Evolutionary conservation across 2,113 vertebrate genomes (phyloP).

Genomic region (Aldabrachelys gigantea): DNA sequence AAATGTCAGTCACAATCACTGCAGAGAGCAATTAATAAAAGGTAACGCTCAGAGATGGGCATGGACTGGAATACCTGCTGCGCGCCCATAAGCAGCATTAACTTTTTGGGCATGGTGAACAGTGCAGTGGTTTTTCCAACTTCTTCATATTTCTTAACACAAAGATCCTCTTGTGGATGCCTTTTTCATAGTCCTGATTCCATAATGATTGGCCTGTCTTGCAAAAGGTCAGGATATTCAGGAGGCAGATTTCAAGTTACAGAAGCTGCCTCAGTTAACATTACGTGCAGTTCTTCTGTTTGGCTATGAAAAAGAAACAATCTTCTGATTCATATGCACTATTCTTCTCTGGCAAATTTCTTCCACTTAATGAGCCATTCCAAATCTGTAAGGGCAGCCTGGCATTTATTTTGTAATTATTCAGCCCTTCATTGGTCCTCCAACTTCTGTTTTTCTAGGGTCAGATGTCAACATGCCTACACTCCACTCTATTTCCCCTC

Average conservation of each 20-base stretch:
- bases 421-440: not conserved
- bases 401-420: not conserved
- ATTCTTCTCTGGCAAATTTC: not conserved
- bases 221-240: not conserved
- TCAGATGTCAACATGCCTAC: not conserved
- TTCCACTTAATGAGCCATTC: not conserved
- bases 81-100: not conserved
- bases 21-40: not conserved
- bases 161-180: not conserved
- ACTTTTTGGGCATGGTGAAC: not conserved
- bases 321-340: not conserved
- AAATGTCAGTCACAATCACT: not conserved
- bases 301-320: not conserved
- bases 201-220: not conserved
- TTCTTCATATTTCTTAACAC: not conserved
- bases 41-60: not conserved
- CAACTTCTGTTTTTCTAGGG: not conserved
- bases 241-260: not conserved
- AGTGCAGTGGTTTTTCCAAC: not conserved
- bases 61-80: not conserved
- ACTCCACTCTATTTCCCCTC: not conserved
- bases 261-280: not conserved
- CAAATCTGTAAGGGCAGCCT: not conserved
- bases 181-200: not conserved
- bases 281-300: not conserved